Evolutionary conservation across 2,797 vertebrate genomes (phyloP).

Genomic region (Microctenopoma lineatum): DNA sequence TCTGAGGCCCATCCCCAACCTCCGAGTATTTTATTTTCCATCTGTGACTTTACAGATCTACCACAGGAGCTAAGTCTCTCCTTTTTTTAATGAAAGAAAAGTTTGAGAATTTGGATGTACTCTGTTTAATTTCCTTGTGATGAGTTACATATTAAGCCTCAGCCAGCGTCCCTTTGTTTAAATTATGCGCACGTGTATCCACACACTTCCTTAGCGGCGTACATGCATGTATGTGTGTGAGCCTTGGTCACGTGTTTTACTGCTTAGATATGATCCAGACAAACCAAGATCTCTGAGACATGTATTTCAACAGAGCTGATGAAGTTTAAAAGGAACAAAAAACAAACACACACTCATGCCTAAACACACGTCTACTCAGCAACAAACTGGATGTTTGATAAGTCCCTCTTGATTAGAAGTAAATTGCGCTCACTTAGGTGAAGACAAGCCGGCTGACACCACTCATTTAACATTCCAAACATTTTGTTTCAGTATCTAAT

Average conservation of each 20-base stretch:
- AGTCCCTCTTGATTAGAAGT: constrained; percentile 30
- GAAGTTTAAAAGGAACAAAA: background rate
- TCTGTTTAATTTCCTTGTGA: too few species aligned
- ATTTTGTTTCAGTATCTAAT: constrained; percentile 57
- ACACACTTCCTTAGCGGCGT: too few species aligned
- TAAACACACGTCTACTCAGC: constrained; percentile 12
- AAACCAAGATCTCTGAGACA: too few species aligned
- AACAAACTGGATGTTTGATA: constrained; percentile 21
- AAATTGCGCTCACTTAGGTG: constrained; percentile 33
- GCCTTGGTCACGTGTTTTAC: too few species aligned
- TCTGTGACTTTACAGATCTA: constrained; percentile 67
- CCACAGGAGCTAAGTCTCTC: constrained; percentile 57
- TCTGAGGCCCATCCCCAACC: constrained; percentile 53
- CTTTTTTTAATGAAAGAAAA: background rate
- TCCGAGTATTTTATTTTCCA: constrained; percentile 40
- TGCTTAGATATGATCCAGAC: too few species aligned
- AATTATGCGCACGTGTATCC: too few species aligned
- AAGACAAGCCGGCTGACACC: constrained; percentile 50
- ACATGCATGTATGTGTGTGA: too few species aligned
- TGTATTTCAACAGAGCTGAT: too few species aligned
- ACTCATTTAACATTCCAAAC: constrained; percentile 62
- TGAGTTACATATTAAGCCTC: too few species aligned
- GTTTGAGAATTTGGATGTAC: background rate
- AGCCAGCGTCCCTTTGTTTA: too few species aligned
- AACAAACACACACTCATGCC: constrained; percentile 3